A percentile compares a stretch with the other conserved stretches of the same genome.
These are phyloP conservation scores for Mythimna lalbum DNA, from an alignment of 2,888 invertebrate species.

Conservation along the genomic window DNA sequence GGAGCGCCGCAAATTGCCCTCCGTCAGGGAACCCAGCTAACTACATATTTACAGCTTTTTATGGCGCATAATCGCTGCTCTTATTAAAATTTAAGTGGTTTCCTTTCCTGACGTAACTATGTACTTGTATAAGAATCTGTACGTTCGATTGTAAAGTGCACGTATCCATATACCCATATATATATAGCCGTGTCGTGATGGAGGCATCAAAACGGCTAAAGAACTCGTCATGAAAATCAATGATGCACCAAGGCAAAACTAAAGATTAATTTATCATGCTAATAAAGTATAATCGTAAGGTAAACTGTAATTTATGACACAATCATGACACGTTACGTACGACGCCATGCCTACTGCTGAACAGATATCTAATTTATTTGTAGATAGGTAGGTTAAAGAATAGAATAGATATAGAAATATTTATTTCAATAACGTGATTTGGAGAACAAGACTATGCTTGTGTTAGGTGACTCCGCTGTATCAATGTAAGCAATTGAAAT, in stretches of 20 bases:
- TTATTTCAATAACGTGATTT: too few relatives aligned
- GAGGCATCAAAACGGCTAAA: not conserved
- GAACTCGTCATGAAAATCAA: conserved; percentile 45
- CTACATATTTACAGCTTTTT: conserved; percentile 88
- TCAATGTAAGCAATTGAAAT: too few relatives aligned
- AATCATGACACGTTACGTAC: conserved; percentile 1
- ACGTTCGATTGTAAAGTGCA: conserved; percentile 67
- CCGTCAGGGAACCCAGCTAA: conserved; percentile 81
- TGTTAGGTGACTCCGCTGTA: too few relatives aligned
- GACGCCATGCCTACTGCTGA: conserved; percentile 17
- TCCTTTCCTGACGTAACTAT: conserved; percentile 81
- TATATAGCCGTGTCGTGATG: not conserved
- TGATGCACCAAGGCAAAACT: conserved; percentile 45
- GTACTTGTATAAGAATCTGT: conserved; percentile 73
- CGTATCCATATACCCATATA: too few relatives aligned
- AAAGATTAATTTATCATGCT: conserved; percentile 44
- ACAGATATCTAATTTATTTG: conserved; percentile 5
- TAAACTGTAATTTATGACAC: conserved; percentile 25
- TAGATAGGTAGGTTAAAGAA: not conserved
- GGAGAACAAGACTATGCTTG: too few relatives aligned
- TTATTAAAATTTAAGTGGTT: conserved; percentile 89
- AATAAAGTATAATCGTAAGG: conserved; percentile 46
- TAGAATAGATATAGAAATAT: not conserved
- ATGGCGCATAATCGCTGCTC: conserved; percentile 87
- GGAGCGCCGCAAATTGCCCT: conserved; percentile 75